Evolutionary conservation across 1,140 invertebrate species (phyloP).

Genomic region (Leguminivora glycinivorella): DNA sequence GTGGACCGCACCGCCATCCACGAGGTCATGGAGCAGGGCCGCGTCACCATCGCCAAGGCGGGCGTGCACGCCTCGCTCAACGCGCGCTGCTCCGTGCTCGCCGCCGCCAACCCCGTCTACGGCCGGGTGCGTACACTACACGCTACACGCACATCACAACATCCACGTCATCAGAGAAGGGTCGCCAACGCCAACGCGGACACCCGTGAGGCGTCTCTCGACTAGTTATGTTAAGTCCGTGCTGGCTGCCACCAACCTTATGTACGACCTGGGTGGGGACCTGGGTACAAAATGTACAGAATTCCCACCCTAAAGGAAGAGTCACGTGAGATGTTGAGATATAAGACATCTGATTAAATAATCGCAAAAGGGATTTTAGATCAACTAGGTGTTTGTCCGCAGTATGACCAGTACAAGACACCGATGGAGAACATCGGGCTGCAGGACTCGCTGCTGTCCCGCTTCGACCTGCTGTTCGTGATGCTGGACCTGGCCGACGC

Average conservation of each 20-base stretch:
- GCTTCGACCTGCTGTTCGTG: constrained; percentile 99
- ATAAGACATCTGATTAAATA: too few relatives aligned
- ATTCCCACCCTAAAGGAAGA: too few relatives aligned
- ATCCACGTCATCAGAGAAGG: constrained; percentile 98
- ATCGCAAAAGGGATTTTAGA: too few relatives aligned
- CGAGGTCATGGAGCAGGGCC: constrained; percentile 97
- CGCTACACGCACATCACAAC: constrained; percentile 97
- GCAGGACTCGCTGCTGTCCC: constrained; percentile 98
- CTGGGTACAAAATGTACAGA: neutral
- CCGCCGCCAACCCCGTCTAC: constrained; percentile 99
- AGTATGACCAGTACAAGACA: constrained; percentile 99
- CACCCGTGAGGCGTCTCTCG: too few relatives aligned
- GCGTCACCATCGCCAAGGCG: constrained; percentile 99
- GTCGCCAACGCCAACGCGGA: constrained; percentile 99
- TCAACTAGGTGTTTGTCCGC: constrained; percentile 40
- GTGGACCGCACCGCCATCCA: constrained; percentile 99
- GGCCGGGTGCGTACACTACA: constrained; percentile 86
- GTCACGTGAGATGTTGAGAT: too few relatives aligned
- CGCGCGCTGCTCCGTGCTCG: constrained; percentile 97
- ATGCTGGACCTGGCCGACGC: constrained; percentile 95
- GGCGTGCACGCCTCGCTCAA: constrained; percentile 99
- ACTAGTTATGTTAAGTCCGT: too few relatives aligned
- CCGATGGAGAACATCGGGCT: constrained; percentile 99
- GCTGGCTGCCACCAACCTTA: constrained; percentile 81
- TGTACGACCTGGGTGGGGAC: constrained; percentile 93